Base-by-base conservation (phyloP, 2,797 vertebrate species). In the Hypotaenidia philippensis region DNA sequence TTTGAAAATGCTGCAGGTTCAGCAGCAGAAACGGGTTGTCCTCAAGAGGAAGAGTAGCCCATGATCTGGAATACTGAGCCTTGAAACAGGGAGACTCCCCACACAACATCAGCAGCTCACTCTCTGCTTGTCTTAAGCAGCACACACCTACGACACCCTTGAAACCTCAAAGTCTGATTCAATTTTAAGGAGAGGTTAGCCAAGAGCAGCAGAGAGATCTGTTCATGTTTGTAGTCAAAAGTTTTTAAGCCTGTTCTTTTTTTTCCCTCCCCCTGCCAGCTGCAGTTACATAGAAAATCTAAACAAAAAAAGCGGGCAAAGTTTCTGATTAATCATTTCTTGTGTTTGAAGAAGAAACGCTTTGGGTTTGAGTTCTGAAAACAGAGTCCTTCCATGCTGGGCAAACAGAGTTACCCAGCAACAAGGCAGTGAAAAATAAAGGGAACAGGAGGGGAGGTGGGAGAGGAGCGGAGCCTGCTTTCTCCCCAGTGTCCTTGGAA, bases 331-430 rank as follows among this genome's bases (percentile, higher is more conserved):
- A 93, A 83, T 88, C 13, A 44, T 77, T 74, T 90, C 56, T 53
- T n/a, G 25, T 63, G 60, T 92, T 95, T 86, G 76, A 88, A 96
- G 85, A 95, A 93, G 72, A 83, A 94, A 90, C 4, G 4, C 72
- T 95, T 91, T 87, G 22, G 57, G 27, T 87, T 69, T 55, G 60
- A 88, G 64, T 77, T 88, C 76, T 86, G 86, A 90, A 88, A 86
- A 83, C 34, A 70, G 61, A 83, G 71, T 59, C 64, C 55, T 79
- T 61, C 76, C 56, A 29, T 47, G 79, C 85, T 90, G 71, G 71
- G 90, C 92, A 95, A 89, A 94, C 84, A 93, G 55, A 80, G 85
- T 79, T 89, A 87, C 80, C 71, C 44, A 41, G 92, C 85, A 93
- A 88, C 64, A 44, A 90, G 32, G 27, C 45, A 84, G 36, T 29